These are phyloP conservation scores for Achroia grisella DNA, from an alignment of 1,140 invertebrate genomes.

Conservation along the genomic window DNA sequence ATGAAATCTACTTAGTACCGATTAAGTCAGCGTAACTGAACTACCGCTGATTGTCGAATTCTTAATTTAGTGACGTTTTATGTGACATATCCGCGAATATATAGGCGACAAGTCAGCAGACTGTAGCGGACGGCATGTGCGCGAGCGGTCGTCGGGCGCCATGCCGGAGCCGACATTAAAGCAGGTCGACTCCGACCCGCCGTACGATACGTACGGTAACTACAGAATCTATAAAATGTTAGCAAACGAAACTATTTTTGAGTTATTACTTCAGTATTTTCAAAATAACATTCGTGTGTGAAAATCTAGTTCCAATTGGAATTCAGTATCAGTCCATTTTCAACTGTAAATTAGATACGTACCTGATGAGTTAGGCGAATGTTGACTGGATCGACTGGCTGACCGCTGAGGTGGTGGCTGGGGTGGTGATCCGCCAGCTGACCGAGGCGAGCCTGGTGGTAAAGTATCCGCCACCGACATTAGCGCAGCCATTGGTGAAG, in stretches of 20 bases:
- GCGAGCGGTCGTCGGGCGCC: constrained; percentile 62
- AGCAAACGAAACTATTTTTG: no score
- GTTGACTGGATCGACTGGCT: constrained; percentile 86
- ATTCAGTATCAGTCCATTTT: no score
- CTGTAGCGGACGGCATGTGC: constrained; percentile 40
- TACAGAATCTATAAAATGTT: no score
- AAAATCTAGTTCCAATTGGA: no score
- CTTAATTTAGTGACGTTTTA: no score
- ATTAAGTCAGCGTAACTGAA: no score
- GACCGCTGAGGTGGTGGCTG: constrained; percentile 80
- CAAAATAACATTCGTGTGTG: no score
- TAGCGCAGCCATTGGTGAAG: constrained; percentile 90
- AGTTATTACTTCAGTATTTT: no score
- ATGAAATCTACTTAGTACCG: no score
- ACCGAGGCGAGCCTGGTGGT: constrained; percentile 85
- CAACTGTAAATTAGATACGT: constrained; percentile 20
- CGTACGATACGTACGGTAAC: constrained; percentile 7
- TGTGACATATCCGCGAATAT: no score
- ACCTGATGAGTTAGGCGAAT: constrained; percentile 92
- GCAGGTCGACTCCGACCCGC: constrained; percentile 37
- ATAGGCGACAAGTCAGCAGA: constrained; percentile 22
- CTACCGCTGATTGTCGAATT: no score
- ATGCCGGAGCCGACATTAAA: constrained; percentile 18
- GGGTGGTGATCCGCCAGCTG: constrained; percentile 80
- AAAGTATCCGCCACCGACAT: constrained; percentile 92